Evolutionary conservation across 1,140 invertebrate species (phyloP).

Genomic region (Atopsyche davidsoni): DNA sequence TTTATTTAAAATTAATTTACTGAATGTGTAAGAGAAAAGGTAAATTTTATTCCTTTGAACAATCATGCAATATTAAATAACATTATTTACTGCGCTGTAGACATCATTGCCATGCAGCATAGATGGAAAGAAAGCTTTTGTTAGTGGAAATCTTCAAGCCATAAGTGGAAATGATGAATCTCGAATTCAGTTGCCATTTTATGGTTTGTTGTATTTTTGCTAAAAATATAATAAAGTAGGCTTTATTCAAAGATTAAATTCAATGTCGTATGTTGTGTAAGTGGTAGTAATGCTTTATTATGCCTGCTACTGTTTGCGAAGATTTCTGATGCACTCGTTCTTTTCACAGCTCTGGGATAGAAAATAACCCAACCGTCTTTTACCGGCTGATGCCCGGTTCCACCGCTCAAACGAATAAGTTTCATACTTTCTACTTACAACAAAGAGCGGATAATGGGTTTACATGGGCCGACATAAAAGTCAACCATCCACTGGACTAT

Average conservation of each 20-base stretch:
- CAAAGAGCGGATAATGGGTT: constrained; percentile 83
- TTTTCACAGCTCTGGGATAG: constrained; percentile 80
- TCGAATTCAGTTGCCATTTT: too few relatives aligned
- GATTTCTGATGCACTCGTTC: constrained; percentile 25
- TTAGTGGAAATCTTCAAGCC: constrained; percentile 6
- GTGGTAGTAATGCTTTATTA: constrained; percentile 23
- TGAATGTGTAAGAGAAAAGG: neutral
- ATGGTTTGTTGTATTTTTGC: constrained; percentile 4
- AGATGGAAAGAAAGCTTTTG: constrained; percentile 17
- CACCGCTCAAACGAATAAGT: constrained; percentile 92
- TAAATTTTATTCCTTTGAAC: too few relatives aligned
- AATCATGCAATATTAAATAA: neutral
- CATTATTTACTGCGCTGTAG: constrained; percentile 14
- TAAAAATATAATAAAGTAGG: constrained; percentile 2
- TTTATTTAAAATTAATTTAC: neutral
- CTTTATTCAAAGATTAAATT: constrained; percentile 5
- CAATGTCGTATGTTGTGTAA: constrained; percentile 24
- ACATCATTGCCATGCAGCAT: constrained; percentile 26
- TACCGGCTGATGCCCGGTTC: constrained; percentile 91
- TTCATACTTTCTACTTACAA: constrained; percentile 91
- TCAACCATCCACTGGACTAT: constrained; percentile 92
- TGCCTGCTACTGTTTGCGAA: constrained; percentile 14
- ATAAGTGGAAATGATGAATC: neutral
- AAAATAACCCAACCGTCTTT: constrained; percentile 91
- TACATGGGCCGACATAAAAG: constrained; percentile 92